phyloP scores from a whole-genome alignment of 2,797 vertebrate species.

The Sebastolobus alascanus region DNA sequence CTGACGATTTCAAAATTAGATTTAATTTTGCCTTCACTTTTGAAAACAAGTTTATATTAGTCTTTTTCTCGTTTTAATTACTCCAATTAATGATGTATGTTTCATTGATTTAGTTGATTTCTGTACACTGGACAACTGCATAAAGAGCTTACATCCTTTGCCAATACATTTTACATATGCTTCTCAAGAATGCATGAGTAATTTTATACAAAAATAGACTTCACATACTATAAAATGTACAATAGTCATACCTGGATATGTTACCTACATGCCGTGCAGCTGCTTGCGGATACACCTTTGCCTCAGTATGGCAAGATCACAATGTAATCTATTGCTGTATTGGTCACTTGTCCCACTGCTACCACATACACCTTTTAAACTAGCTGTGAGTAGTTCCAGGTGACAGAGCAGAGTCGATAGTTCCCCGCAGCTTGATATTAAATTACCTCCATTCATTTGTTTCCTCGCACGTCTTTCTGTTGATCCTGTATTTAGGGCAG shows the following conservation, averaged over 20 bases:
- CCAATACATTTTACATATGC: background rate
- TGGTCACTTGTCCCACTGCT: background rate
- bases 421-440: slow-evolving; percentile 19
- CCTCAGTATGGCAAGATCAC: background rate
- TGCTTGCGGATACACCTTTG: background rate
- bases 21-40: background rate
- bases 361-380: background rate
- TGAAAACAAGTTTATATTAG: no score
- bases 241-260: background rate
- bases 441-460: slow-evolving; percentile 28
- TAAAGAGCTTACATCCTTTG: background rate
- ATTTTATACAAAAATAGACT: background rate
- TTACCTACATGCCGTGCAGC: background rate
- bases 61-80: no score
- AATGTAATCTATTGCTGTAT: background rate
- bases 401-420: background rate
- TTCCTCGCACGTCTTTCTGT: slow-evolving; percentile 18
- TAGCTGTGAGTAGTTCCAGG: no score
- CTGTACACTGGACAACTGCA: background rate
- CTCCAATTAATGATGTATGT: background rate
- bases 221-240: background rate
- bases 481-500: slow-evolving; percentile 45
- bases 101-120: background rate
- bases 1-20: background rate
- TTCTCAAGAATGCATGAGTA: background rate